These are phyloP conservation scores for Pardosa pseudoannulata DNA, from an alignment of 2,888 invertebrate species.

Conservation along the genomic window DNA sequence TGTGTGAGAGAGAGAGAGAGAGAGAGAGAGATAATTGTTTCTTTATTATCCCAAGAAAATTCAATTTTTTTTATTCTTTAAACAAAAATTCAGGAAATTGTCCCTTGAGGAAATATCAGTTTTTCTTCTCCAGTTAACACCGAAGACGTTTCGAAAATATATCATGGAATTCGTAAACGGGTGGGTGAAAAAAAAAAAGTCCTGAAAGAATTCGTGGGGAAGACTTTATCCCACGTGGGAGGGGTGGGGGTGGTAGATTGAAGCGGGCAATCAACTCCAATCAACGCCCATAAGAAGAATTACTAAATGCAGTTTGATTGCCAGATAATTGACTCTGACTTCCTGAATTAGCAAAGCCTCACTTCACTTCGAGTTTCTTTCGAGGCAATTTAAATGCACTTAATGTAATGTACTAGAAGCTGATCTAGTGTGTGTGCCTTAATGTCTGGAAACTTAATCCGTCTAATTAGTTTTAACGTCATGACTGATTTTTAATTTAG, in stretches of 20 bases:
- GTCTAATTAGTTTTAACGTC: conserved; percentile 19
- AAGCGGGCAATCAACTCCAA: conserved; percentile 7
- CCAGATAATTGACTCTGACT: conserved; percentile 18
- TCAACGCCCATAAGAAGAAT: not conserved
- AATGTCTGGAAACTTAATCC: conserved; percentile 21
- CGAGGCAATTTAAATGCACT: conserved; percentile 33
- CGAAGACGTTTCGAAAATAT: not conserved
- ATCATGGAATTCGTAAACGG: not conserved
- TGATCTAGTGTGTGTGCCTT: not conserved
- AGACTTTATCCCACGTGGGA: not conserved
- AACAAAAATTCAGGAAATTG: no score
- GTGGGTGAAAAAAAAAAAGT: not conserved
- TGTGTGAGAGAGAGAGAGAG: no score
- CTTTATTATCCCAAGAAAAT: no score
- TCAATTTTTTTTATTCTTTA: no score
- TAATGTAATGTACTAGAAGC: conserved; percentile 16
- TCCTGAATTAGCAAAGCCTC: conserved; percentile 6
- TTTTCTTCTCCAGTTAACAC: no score
- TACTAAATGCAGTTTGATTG: conserved; percentile 24
- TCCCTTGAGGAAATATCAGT: no score
- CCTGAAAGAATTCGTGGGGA: not conserved
- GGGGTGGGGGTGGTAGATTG: not conserved
- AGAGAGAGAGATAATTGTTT: no score
- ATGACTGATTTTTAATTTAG: conserved; percentile 5
- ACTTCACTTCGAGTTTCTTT: conserved; percentile 22